phyloP scores from a whole-genome alignment of 2,113 vertebrate genomes.

The Gnathonemus echidnorhynchus region DNA sequence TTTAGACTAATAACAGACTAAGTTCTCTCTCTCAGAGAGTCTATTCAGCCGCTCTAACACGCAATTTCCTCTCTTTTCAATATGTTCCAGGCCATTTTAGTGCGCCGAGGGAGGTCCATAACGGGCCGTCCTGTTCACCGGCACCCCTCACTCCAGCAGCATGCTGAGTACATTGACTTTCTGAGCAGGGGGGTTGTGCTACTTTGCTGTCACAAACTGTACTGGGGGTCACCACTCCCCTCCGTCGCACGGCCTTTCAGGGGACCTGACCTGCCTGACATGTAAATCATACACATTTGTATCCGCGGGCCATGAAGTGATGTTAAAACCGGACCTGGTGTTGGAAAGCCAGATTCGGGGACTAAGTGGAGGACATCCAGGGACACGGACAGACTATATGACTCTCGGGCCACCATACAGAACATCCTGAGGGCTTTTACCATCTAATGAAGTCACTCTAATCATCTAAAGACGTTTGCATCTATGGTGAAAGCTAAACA shows the following conservation, averaged over 20 bases:
- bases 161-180: slow-evolving; percentile 29
- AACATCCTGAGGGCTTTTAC: not conserved
- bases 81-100: slow-evolving; percentile 29
- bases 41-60: not conserved
- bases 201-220: not conserved
- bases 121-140: slow-evolving; percentile 44
- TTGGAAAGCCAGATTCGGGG: not conserved
- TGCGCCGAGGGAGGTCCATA: slow-evolving; percentile 38
- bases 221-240: not conserved
- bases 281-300: not conserved
- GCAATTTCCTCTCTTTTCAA: slow-evolving; percentile 31
- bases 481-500: not conserved
- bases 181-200: slow-evolving; percentile 24
- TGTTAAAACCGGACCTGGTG: not conserved
- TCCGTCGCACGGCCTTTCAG: not conserved
- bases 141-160: slow-evolving; percentile 18
- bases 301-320: not conserved
- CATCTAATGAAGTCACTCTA: not conserved
- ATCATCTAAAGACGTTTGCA: not conserved
- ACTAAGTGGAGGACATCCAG: not conserved
- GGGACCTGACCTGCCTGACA: not conserved
- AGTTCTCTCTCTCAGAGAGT: not conserved
- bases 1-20: not conserved
- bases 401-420: not conserved
- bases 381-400: not conserved